These are phyloP conservation scores for Urocitellus parryii DNA, from an alignment of 2,113 vertebrate genomes.

Conservation along the genomic window DNA sequence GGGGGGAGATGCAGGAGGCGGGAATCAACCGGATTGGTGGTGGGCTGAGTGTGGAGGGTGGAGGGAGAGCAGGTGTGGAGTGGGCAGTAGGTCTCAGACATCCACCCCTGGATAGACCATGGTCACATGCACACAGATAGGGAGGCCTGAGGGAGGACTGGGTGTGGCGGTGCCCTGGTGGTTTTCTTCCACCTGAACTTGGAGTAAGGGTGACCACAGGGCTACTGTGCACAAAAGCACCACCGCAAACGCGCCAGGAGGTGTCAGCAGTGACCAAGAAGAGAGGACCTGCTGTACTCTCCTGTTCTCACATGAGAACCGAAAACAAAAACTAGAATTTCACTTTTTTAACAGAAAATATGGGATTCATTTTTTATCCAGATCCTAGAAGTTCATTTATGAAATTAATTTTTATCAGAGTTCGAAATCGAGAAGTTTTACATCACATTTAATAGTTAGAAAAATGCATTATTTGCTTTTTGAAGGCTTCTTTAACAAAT, in stretches of 20 bases:
- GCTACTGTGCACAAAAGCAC: neutral
- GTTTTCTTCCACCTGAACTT: neutral
- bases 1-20: neutral
- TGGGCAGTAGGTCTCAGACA: neutral
- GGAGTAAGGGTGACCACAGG: no score
- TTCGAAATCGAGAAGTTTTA: constrained; percentile 1
- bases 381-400: neutral
- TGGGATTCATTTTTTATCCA: neutral
- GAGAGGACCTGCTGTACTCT: neutral
- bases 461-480: neutral
- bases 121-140: rapidly evolving
- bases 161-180: neutral
- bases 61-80: rapidly evolving
- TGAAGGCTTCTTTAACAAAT: neutral
- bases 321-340: constrained; percentile 1
- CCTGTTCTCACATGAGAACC: neutral
- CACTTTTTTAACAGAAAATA: constrained; percentile 10
- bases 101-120: neutral
- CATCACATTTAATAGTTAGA: neutral
- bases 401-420: neutral
- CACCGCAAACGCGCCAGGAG: neutral
- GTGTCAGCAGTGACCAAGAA: neutral
- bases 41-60: neutral
- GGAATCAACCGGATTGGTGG: neutral
- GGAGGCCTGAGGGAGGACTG: no score